A percentile compares a stretch with the other conserved stretches of the same genome.
These are phyloP conservation scores for Poecilia wingei DNA, from an alignment of 2,797 vertebrate species.

Conservation along the genomic window DNA sequence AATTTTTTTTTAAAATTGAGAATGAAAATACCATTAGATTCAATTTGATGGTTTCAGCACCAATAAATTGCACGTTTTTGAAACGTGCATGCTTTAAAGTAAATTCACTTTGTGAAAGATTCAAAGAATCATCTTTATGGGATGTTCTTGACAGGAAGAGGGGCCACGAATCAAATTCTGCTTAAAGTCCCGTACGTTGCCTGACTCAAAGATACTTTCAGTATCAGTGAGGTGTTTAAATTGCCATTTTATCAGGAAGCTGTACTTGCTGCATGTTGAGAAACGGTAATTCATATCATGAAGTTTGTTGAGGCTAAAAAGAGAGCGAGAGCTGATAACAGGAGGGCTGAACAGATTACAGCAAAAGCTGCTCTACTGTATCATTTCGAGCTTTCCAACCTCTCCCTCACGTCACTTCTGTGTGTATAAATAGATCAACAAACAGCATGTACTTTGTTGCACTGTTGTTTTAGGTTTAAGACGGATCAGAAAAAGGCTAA, in stretches of 20 bases:
- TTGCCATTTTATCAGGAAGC: not conserved
- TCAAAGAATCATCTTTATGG: not conserved
- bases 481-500: not conserved
- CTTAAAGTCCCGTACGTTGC: not conserved
- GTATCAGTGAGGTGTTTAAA: not conserved
- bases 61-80: not conserved
- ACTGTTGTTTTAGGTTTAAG: not conserved
- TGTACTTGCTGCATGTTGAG: not conserved
- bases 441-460: not conserved
- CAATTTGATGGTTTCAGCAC: not conserved
- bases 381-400: not conserved
- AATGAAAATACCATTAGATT: not conserved
- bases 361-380: not conserved
- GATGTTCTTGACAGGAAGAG: too few relatives aligned
- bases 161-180: not conserved
- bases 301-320: not conserved
- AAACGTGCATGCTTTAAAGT: not conserved
- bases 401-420: not conserved
- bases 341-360: not conserved
- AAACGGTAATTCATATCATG: not conserved
- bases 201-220: not conserved
- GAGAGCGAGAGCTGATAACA: not conserved
- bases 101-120: not conserved
- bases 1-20: not conserved
- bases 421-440: not conserved